phyloP scores from a whole-genome alignment of 1,140 invertebrate genomes.

The Teleogryllus occipitalis region DNA sequence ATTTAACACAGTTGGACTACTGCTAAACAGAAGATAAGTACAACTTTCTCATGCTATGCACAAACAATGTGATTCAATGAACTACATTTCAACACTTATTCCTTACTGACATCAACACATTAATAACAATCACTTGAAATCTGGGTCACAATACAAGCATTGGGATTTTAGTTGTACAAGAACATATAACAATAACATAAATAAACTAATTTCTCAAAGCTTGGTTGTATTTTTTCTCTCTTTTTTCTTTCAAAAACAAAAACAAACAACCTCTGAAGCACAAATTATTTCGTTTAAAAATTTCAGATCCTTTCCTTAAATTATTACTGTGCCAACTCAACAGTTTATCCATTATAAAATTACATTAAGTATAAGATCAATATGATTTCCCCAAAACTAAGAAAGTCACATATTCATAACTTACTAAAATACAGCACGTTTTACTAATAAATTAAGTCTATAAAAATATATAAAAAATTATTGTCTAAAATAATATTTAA shows the following conservation, averaged over 20 bases:
- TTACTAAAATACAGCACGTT: neutral
- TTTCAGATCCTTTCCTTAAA: neutral
- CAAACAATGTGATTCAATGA: no score
- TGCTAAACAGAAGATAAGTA: no score
- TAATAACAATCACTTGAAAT: no score
- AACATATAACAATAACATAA: no score
- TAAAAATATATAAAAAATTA: neutral
- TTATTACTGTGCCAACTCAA: neutral
- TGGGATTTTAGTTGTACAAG: no score
- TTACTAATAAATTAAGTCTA: neutral
- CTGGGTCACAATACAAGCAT: no score
- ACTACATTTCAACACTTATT: no score
- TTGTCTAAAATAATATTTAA: neutral
- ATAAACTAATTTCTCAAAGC: no score
- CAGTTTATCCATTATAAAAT: neutral
- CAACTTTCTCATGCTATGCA: no score
- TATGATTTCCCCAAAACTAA: neutral
- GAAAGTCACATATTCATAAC: neutral
- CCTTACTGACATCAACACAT: no score
- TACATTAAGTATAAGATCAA: neutral
- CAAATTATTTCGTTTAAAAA: neutral
- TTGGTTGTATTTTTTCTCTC: no score
- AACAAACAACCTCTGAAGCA: neutral
- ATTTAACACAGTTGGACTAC: no score
- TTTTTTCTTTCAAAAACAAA: neutral